These are phyloP conservation scores for Nesometra sesokonis DNA, from an alignment of 35 echinoderm and acorn worm species.

Conservation along the genomic window DNA sequence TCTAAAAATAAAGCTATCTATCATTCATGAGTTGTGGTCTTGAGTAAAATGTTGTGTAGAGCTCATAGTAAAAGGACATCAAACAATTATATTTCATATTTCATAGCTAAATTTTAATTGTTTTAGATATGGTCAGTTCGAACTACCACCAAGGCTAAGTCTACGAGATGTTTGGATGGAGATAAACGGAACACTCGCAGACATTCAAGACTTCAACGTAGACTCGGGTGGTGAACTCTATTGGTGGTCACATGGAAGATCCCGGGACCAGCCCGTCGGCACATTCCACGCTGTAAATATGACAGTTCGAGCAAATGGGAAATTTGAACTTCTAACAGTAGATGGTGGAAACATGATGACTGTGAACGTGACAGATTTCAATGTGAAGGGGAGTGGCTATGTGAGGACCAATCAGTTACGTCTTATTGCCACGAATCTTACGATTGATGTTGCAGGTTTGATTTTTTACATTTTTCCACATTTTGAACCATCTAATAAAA, in stretches of 20 bases:
- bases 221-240: constrained; percentile 55
- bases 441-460: constrained; percentile 78
- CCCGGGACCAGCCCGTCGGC: constrained; percentile 28
- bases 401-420: constrained; percentile 55
- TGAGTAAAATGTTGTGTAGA: too few species aligned
- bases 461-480: too few species aligned
- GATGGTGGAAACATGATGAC: constrained; percentile 32
- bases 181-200: constrained; percentile 54
- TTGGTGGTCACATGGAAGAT: constrained; percentile 68
- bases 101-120: too few species aligned
- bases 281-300: constrained; percentile 52
- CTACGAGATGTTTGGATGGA: constrained; percentile 85
- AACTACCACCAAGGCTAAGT: constrained; percentile 44
- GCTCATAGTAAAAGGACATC: too few species aligned
- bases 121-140: constrained; percentile 57
- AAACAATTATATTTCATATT: too few species aligned
- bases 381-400: constrained; percentile 62
- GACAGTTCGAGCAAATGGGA: constrained; percentile 60
- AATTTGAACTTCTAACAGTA: constrained; percentile 51
- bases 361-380: constrained; percentile 30
- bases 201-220: constrained; percentile 47
- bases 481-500: too few species aligned
- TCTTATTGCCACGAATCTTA: constrained; percentile 53
- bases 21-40: too few species aligned
- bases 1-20: too few species aligned